phyloP scores from a whole-genome alignment of 2,113 vertebrate species.

The Hucho hucho region DNA sequence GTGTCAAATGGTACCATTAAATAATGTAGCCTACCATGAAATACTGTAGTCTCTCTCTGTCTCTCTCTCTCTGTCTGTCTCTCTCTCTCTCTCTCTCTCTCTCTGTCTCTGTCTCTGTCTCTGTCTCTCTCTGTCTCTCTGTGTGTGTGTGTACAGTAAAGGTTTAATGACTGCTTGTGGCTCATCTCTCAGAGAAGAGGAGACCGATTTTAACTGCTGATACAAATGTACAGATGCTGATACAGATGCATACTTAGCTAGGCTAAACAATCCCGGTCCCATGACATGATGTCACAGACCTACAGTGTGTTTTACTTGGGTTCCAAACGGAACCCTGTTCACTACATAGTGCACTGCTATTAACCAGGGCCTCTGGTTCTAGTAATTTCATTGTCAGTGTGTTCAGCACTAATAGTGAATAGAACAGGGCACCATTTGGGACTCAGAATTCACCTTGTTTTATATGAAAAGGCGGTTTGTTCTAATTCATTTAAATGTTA shows the following conservation, averaged over 20 bases:
- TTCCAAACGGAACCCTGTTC: too few species aligned
- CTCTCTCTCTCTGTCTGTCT: background rate
- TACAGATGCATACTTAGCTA: background rate
- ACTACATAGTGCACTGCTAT: too few species aligned
- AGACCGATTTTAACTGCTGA: background rate
- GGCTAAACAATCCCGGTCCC: background rate
- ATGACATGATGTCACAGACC: background rate
- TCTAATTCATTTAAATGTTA: background rate
- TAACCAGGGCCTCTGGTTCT: too few species aligned
- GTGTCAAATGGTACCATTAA: background rate
- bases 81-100: background rate
- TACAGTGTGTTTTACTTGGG: too few species aligned
- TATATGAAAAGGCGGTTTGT: background rate
- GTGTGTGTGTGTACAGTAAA: background rate
- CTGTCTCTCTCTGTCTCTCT: background rate
- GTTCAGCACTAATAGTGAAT: background rate
- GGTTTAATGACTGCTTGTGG: background rate
- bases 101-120: background rate
- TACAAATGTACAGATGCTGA: too few species aligned
- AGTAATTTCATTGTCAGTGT: too few species aligned
- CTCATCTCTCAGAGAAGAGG: background rate
- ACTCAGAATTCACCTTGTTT: background rate
- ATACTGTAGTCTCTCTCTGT: background rate
- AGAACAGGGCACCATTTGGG: background rate
- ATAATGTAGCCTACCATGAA: too few species aligned